A percentile compares a stretch with the other conserved stretches of the same genome.
phyloP scores from a whole-genome alignment of 2,797 vertebrate species.

The Pteronotus mesoamericanus region DNA sequence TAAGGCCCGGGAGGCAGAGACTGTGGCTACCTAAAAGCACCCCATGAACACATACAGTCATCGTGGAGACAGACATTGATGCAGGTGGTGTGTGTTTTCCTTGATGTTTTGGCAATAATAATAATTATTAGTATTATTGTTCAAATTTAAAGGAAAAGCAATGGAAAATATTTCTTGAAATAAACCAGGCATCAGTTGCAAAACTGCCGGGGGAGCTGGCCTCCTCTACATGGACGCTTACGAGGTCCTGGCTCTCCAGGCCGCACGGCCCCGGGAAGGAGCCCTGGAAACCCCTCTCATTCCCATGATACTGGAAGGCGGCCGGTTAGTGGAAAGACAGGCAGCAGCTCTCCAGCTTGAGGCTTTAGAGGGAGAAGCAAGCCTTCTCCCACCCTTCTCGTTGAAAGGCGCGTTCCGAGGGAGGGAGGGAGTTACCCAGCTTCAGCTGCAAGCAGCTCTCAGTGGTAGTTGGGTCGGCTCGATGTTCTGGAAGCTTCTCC shows the following conservation, averaged over 20 bases:
- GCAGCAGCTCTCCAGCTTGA: rapidly evolving
- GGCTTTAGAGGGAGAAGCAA: background rate
- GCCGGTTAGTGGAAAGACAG: background rate
- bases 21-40: background rate
- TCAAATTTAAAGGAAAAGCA: background rate
- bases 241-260: slow-evolving; percentile 48
- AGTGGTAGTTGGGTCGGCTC: slow-evolving; percentile 88
- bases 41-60: rapidly evolving
- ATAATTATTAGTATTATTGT: background rate
- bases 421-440: slow-evolving; percentile 93
- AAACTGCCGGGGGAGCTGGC: slow-evolving; percentile 39
- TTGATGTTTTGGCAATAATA: background rate
- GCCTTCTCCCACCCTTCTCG: slow-evolving; percentile 88
- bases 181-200: slow-evolving; percentile 57
- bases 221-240: slow-evolving; percentile 67
- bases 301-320: background rate
- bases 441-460: slow-evolving; percentile 90
- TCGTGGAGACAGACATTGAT: background rate
- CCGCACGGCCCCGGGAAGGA: slow-evolving; percentile 59
- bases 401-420: slow-evolving; percentile 98
- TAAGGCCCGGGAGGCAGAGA: background rate
- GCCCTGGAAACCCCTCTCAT: slow-evolving; percentile 64
- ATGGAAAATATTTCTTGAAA: slow-evolving; percentile 67
- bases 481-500: slow-evolving; percentile 88
- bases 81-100: background rate